phyloP scores from a whole-genome alignment of 2,888 invertebrate genomes.

The Macrophya annulata region DNA sequence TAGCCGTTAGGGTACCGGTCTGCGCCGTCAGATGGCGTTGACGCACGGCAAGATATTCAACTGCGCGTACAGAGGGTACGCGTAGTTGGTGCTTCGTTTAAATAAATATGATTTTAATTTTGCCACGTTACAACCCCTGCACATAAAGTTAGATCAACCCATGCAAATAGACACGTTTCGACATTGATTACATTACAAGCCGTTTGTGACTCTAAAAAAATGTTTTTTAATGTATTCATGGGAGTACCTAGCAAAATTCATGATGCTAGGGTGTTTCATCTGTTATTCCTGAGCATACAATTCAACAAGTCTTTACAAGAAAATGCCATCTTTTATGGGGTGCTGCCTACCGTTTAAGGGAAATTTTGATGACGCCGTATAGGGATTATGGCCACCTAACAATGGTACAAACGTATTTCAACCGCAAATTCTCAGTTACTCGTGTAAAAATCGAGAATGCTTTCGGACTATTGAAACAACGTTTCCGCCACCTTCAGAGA shows the following conservation, averaged over 20 bases:
- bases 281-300: conserved; percentile 48
- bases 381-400: conserved; percentile 58
- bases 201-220: conserved; percentile 58
- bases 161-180: conserved; percentile 67
- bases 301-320: too few species aligned
- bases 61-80: too few species aligned
- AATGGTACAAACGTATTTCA: conserved; percentile 51
- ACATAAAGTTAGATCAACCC: conserved; percentile 71
- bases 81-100: too few species aligned
- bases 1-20: too few species aligned
- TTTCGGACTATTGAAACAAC: conserved; percentile 56
- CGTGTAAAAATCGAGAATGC: conserved; percentile 59
- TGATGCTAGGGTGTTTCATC: conserved; percentile 54
- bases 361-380: conserved; percentile 58
- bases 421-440: conserved; percentile 47
- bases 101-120: too few species aligned
- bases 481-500: conserved; percentile 31
- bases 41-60: too few species aligned
- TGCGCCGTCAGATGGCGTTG: too few species aligned
- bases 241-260: conserved; percentile 57
- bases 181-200: conserved; percentile 58
- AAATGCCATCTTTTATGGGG: conserved; percentile 54
- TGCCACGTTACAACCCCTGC: too few species aligned
- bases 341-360: conserved; percentile 52
- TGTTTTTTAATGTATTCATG: conserved; percentile 58